Conservation (phyloP, 1,140 invertebrate species). For the Aplysia californica region DNA sequence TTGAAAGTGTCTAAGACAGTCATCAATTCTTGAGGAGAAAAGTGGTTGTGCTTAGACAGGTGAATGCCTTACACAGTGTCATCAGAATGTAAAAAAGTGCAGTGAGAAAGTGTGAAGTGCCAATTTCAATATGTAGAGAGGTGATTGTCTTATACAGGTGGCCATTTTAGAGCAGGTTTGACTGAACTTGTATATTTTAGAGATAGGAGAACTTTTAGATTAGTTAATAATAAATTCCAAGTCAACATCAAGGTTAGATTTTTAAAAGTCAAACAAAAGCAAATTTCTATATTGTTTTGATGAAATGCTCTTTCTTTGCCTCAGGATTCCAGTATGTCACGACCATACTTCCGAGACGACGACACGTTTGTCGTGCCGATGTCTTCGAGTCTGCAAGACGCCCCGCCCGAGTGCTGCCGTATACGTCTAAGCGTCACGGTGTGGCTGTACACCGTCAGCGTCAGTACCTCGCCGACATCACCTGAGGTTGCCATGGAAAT, state of each 20-base stretch:
- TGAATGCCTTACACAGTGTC: no score
- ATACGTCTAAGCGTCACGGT: neutral
- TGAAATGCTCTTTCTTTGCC: neutral
- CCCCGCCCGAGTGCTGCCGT: neutral
- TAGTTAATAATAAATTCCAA: neutral
- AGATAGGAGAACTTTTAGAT: neutral
- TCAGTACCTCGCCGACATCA: neutral
- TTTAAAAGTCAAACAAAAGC: neutral
- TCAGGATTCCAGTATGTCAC: neutral
- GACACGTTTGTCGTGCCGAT: conserved; percentile 15
- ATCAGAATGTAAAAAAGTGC: no score
- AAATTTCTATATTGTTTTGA: neutral
- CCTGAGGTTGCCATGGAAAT: neutral
- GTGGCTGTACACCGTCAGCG: conserved; percentile 1
- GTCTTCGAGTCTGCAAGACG: conserved; percentile 7
- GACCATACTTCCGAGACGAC: conserved; percentile 21
- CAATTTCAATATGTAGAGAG: no score
- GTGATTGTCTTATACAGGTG: no score
- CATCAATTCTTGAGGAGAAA: no score
- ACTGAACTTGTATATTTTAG: no score
- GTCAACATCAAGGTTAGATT: neutral
- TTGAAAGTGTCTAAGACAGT: no score
- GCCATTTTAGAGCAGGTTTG: no score
- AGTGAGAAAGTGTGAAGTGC: no score
- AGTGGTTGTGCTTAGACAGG: no score